Base-by-base conservation (phyloP, 2,888 invertebrate genomes). In the Drosophila tanythrix region DNA sequence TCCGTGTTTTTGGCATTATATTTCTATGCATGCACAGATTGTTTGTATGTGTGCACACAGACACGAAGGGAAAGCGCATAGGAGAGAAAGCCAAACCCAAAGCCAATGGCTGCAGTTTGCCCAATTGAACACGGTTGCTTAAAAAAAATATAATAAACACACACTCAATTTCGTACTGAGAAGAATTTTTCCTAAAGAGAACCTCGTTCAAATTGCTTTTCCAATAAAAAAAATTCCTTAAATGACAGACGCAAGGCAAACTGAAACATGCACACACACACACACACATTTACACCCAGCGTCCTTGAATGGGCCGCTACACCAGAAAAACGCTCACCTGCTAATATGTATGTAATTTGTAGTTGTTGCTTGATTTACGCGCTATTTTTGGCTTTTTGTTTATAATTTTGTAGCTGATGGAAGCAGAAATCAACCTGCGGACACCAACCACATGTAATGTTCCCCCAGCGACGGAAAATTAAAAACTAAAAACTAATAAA, bases 311-410 rank as follows among this genome's bases (percentile, higher is more conserved):
- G 63, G 15, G 52, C 76, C 40, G 52, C 59, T 43, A 58, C 25
- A 56, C 29, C 29, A 55, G 51, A 75, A 79, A 72, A 74, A 62
- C 43, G 63, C 91, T 90, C 83, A 90, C 90, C 88, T 87, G 90
- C 72, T 75, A 50, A 67, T 43, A 31, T 57, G 10, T 71, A 59
- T 70, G 36, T 61, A 79, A 73, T 74, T 77, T 74, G 71, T 55
- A 62, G 57, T 56, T 70, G 66, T 67, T 71, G 89, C 60, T 64
- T 56, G 48, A 64, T 73, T 60, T 63, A 66, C 15, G 57, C 64
- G 71, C 89, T 87, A 87, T 87, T 89, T 87, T 87, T 84, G 89
- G 90, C 72, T 78, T 81, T 78, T 88, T 87, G 86, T 87, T 87
- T 87, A 87, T 90, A 76, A 71, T 71, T 64, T 58, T 74, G 33